A percentile compares a stretch with the other conserved stretches of the same genome.
These are phyloP conservation scores for Paratrypauchen microcephalus DNA, from an alignment of 2,797 vertebrate genomes.

Conservation along the genomic window DNA sequence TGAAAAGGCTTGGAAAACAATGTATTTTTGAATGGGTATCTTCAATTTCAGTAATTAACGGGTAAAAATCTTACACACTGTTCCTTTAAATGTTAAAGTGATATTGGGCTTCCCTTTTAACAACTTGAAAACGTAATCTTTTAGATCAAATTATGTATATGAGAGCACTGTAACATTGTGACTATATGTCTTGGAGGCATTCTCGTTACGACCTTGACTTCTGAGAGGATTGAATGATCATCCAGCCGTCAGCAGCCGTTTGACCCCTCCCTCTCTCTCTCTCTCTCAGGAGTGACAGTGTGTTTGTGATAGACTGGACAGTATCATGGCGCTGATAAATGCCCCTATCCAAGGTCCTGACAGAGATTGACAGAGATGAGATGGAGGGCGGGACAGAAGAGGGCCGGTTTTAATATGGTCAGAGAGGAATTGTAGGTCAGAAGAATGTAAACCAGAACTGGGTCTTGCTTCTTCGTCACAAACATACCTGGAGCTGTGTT, in stretches of 20 bases:
- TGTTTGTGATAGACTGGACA: conserved; percentile 56
- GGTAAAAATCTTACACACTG: too few species aligned
- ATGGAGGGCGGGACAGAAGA: background rate
- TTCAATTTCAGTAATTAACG: too few species aligned
- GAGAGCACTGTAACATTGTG: background rate
- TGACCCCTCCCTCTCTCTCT: conserved; percentile 41
- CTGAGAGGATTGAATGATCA: conserved; percentile 54
- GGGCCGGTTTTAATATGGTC: conserved; percentile 1
- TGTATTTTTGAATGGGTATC: too few species aligned
- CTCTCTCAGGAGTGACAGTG: conserved; percentile 33
- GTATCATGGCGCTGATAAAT: conserved; percentile 52
- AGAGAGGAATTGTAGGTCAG: background rate
- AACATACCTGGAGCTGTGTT: too few species aligned
- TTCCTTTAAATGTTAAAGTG: background rate
- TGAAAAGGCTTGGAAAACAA: too few species aligned
- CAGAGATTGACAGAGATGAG: conserved; percentile 44
- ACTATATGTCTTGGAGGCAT: conserved; percentile 26
- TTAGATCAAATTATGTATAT: conserved; percentile 8
- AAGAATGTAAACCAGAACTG: background rate
- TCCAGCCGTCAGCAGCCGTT: conserved; percentile 50
- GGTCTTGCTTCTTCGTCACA: too few species aligned
- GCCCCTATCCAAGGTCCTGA: conserved; percentile 53
- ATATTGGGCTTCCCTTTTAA: background rate
- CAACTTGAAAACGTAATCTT: background rate
- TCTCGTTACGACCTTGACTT: conserved; percentile 57